These are phyloP conservation scores for Ctenodactylus gundi DNA, from an alignment of 2,113 vertebrate species.

Conservation along the genomic window DNA sequence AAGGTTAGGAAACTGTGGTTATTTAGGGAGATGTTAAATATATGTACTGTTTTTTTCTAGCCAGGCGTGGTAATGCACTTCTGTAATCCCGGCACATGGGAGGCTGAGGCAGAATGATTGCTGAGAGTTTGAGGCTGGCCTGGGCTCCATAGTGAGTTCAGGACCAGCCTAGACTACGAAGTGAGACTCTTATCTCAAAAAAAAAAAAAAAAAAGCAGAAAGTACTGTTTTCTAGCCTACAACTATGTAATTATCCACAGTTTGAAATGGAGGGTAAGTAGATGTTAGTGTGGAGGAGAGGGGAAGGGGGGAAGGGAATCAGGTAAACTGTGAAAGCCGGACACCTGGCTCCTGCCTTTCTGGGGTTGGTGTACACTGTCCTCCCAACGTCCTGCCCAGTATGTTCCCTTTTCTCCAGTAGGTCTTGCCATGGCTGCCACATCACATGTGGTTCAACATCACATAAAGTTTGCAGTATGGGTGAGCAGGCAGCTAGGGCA, in stretches of 20 bases:
- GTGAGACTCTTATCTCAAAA: too few relatives aligned
- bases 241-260: not conserved
- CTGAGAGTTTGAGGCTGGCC: too few relatives aligned
- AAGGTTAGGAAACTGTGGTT: not conserved
- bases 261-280: not conserved
- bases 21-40: not conserved
- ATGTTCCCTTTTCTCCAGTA: fast-evolving
- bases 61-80: too few relatives aligned
- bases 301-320: fast-evolving
- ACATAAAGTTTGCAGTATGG: not conserved
- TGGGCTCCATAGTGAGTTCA: too few relatives aligned
- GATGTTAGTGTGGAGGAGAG: not conserved
- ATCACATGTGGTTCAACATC: fast-evolving
- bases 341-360: too few relatives aligned
- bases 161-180: too few relatives aligned
- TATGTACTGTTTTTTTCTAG: not conserved
- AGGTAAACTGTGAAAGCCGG: not conserved
- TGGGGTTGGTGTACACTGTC: too few relatives aligned
- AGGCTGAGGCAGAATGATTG: too few relatives aligned
- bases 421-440: not conserved
- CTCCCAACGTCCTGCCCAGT: too few relatives aligned
- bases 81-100: too few relatives aligned
- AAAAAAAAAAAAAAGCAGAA: too few relatives aligned
- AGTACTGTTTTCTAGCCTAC: fast-evolving
- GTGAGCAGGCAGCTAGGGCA: not conserved